Evolutionary conservation across 2,797 vertebrate genomes (phyloP).

Genomic region (Acestrorhynchus altus): DNA sequence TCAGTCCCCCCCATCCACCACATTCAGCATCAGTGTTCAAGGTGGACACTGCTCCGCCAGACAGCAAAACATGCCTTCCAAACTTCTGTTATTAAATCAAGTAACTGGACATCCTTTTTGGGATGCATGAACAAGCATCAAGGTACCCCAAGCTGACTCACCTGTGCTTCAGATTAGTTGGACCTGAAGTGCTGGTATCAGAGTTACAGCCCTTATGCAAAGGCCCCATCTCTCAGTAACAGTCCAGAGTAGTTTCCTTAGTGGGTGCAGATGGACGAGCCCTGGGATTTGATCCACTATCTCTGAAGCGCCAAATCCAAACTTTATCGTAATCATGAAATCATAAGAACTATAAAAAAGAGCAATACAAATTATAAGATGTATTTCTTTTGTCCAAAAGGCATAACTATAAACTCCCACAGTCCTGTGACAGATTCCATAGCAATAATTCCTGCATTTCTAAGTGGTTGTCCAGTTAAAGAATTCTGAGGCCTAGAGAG

Average conservation of each 20-base stretch:
- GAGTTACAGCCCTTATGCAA: slow-evolving; percentile 50
- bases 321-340: slow-evolving; percentile 34
- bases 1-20: slow-evolving; percentile 30
- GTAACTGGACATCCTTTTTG: neutral
- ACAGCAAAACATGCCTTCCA: slow-evolving; percentile 10
- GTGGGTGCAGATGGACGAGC: slow-evolving; percentile 16
- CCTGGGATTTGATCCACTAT: slow-evolving; percentile 36
- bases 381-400: slow-evolving; percentile 31
- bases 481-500: slow-evolving; percentile 50
- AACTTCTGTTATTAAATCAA: neutral
- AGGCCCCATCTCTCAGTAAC: slow-evolving; percentile 36
- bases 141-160: slow-evolving; percentile 66
- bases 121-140: slow-evolving; percentile 38
- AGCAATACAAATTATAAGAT: too few species aligned
- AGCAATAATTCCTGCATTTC: slow-evolving; percentile 45
- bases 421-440: slow-evolving; percentile 46
- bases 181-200: slow-evolving; percentile 51
- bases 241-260: slow-evolving; percentile 36
- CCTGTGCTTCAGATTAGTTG: slow-evolving; percentile 68
- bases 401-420: slow-evolving; percentile 32
- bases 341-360: slow-evolving; percentile 35
- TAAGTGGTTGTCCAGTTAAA: slow-evolving; percentile 50
- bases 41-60: slow-evolving; percentile 27
- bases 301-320: slow-evolving; percentile 6
- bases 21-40: slow-evolving; percentile 24